Base-by-base conservation (phyloP, 2,797 vertebrate species). In the Phalloptychus januarius region DNA sequence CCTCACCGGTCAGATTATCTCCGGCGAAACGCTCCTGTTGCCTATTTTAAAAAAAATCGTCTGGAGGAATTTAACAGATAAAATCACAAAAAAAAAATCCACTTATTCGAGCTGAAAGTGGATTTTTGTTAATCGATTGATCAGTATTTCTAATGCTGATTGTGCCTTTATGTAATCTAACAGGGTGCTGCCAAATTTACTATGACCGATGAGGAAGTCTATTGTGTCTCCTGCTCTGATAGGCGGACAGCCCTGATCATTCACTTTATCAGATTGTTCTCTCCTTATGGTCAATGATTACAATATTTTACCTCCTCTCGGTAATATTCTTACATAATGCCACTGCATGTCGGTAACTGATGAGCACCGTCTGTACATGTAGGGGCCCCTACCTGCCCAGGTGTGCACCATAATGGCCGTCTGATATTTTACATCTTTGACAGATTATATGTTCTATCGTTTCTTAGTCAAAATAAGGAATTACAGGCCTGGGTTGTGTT, bases 141-240 rank as follows among this genome's bases (percentile, higher is more conserved):
- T n/a, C 11, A 46, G 13, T n/a, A 20, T 31, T 38, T 23, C 8
- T 36, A 15, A 36, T 23, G 10, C 20, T 63, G 40, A 25, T 23
- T 61, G 11, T 38, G 33, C 7, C 38, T 82, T 83, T 81, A 76
- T 83, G 72, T 83, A 74, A 89, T 80, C 38, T 54, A 72, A 4
- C 78, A 42, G 69, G 33, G 40, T 70, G 82, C 54, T 88, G 72
- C 80, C 82, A 84, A 76, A 89, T 87, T 52, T 79, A 83, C 81
- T 79, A 67, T 38, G 83, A 84, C 70, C 77, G 80, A 90, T 77
- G 87, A 92, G 91, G 91, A 93, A 92, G 89, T 91, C 87, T 79
- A 83, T 94, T 93, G 93, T 92, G 91, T 92, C 82, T 92, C 80
- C 84, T 83, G 48, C 69, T 78, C 13, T 77, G 74, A 79, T 44